Evolutionary conservation across 2,888 invertebrate genomes (phyloP).

Genomic region (Alloplasta piceator): DNA sequence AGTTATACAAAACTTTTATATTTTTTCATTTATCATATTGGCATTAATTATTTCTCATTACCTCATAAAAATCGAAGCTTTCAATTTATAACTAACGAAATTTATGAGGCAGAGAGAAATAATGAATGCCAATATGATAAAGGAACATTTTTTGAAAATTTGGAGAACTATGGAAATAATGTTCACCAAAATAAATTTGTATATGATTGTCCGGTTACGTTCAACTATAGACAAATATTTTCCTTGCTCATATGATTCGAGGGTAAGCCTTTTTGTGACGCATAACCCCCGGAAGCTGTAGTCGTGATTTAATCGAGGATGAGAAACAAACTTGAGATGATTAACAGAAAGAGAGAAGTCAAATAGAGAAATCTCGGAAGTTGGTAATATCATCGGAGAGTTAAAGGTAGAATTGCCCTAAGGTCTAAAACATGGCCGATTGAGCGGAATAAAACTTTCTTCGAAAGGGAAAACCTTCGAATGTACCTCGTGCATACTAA

Average conservation of each 20-base stretch:
- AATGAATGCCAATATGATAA: too few species aligned
- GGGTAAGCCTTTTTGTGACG: neutral
- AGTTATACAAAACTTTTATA: too few species aligned
- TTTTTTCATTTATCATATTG: too few species aligned
- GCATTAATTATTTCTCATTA: too few species aligned
- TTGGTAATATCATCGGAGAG: slow-evolving; percentile 1
- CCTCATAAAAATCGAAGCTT: too few species aligned
- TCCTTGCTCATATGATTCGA: neutral
- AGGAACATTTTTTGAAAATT: too few species aligned
- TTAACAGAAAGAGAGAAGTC: slow-evolving; percentile 10
- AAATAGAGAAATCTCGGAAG: slow-evolving; percentile 45
- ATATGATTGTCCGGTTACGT: neutral
- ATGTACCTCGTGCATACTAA: slow-evolving; percentile 45
- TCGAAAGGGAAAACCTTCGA: neutral
- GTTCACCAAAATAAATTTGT: neutral
- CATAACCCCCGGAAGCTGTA: slow-evolving; percentile 16
- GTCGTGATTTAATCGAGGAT: slow-evolving; percentile 47
- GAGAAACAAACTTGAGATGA: slow-evolving; percentile 40
- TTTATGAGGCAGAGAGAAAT: too few species aligned
- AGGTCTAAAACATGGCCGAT: slow-evolving; percentile 18
- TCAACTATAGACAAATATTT: neutral
- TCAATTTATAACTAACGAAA: too few species aligned
- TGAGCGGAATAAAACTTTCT: slow-evolving; percentile 26
- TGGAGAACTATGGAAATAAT: too few species aligned
- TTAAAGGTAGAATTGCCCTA: slow-evolving; percentile 33